Percentiles rank a stretch among this genome's conserved stretches.
Conservation (phyloP, 1,140 invertebrate genomes). For the Drosophila kohkoa region DNA sequence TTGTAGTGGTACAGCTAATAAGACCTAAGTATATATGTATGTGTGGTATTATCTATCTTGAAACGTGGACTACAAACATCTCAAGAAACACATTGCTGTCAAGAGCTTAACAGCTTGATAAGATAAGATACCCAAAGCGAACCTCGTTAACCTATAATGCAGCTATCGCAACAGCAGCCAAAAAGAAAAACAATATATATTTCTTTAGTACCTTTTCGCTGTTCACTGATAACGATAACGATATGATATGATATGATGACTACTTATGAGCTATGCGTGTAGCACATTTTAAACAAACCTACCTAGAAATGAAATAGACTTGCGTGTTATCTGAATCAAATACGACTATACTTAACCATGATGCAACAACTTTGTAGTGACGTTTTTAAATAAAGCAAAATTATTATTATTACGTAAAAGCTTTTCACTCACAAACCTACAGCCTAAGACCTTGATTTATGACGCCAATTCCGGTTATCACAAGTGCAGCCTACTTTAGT, state of each 20-base stretch:
- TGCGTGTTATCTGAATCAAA: slow-evolving; percentile 79
- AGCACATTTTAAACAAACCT: slow-evolving; percentile 69
- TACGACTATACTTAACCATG: slow-evolving; percentile 77
- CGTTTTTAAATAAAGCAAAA: slow-evolving; percentile 84
- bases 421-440: slow-evolving; percentile 12
- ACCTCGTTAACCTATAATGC: slow-evolving; percentile 28
- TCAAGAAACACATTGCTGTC: slow-evolving; percentile 27
- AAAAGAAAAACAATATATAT: slow-evolving; percentile 50
- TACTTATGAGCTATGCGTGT: slow-evolving; percentile 62
- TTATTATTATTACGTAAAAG: slow-evolving; percentile 63
- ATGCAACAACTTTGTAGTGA: slow-evolving; percentile 83
- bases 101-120: slow-evolving; percentile 47
- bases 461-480: slow-evolving; percentile 43
- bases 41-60: slow-evolving; percentile 20
- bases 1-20: slow-evolving; percentile 62
- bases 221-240: slow-evolving; percentile 37
- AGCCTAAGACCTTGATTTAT: slow-evolving; percentile 40
- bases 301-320: slow-evolving; percentile 54
- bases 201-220: slow-evolving; percentile 75
- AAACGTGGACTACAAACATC: slow-evolving; percentile 7
- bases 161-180: slow-evolving; percentile 12
- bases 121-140: slow-evolving; percentile 29
- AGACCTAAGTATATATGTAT: slow-evolving; percentile 35
- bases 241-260: slow-evolving; percentile 32
- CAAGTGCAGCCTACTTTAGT: slow-evolving; percentile 5